These are phyloP conservation scores for Bubo scandiacus DNA, from an alignment of 2,113 vertebrate species.

Conservation along the genomic window DNA sequence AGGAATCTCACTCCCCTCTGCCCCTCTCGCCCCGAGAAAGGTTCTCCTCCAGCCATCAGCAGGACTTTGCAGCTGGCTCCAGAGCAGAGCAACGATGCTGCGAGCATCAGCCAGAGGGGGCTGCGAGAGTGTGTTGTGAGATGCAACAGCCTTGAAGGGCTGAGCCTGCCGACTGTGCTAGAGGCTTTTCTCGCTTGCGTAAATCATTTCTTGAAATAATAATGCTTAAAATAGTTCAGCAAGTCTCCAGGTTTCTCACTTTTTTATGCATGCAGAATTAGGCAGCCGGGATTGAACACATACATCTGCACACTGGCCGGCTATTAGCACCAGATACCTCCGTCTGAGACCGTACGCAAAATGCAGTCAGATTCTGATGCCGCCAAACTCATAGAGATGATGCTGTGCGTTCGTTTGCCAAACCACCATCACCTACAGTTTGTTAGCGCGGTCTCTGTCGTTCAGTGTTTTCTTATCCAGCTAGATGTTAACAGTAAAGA, in stretches of 20 bases:
- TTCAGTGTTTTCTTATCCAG: not conserved
- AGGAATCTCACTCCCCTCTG: not conserved
- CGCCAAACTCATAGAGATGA: not conserved
- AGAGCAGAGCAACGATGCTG: constrained; percentile 9
- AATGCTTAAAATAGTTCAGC: constrained; percentile 53
- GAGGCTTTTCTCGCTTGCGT: constrained; percentile 65
- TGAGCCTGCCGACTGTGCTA: constrained; percentile 57
- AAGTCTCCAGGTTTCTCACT: constrained; percentile 35
- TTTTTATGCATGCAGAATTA: not conserved
- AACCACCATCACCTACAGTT: not conserved
- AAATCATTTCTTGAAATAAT: constrained; percentile 66
- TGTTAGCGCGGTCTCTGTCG: rapidly evolving
- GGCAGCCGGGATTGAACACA: not conserved
- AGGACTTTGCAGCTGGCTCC: not conserved
- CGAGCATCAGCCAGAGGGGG: constrained; percentile 62
- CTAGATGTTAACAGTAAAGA: not conserved
- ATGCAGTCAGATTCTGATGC: not conserved
- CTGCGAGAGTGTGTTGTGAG: constrained; percentile 35
- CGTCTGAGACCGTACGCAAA: not conserved
- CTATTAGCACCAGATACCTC: not conserved
- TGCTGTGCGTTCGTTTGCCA: not conserved
- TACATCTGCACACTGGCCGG: not conserved
- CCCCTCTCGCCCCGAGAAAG: not conserved
- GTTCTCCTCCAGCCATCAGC: not conserved
- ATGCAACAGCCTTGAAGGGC: not conserved